Percentiles rank a stretch among this genome's conserved stretches.
Conservation (phyloP, 2,113 vertebrate genomes). For the Hirundichthys speculiger region DNA sequence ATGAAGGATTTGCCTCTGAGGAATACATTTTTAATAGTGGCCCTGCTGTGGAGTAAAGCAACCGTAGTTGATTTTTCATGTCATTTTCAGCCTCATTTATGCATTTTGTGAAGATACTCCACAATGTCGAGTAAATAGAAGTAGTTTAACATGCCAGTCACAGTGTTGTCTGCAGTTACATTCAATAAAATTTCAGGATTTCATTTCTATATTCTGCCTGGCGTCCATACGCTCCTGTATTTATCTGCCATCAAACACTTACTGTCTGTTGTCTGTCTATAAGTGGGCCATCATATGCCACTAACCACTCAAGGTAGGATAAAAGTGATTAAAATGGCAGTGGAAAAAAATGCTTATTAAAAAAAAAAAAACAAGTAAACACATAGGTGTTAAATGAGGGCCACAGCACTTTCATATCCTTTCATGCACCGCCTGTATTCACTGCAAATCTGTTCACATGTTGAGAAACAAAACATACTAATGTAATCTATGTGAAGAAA, state of each 20-base stretch:
- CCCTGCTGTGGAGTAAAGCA: neutral
- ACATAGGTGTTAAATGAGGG: no score
- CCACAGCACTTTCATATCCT: no score
- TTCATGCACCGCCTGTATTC: neutral
- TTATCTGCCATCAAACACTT: constrained; percentile 60
- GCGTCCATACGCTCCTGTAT: constrained; percentile 57
- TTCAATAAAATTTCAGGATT: constrained; percentile 33
- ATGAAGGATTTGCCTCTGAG: constrained; percentile 20
- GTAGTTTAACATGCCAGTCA: constrained; percentile 15
- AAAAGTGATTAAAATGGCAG: no score
- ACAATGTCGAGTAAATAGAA: constrained; percentile 21
- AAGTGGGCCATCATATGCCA: constrained; percentile 12
- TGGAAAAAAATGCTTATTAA: no score
- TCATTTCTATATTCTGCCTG: constrained; percentile 38
- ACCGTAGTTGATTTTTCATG: neutral
- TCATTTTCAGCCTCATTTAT: constrained; percentile 9
- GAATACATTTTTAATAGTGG: constrained; percentile 14
- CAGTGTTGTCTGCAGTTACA: constrained; percentile 35
- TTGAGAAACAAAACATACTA: constrained; percentile 23
- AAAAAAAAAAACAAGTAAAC: no score
- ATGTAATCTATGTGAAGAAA: constrained; percentile 41
- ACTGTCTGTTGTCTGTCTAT: constrained; percentile 31
- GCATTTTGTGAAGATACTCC: neutral
- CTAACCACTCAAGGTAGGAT: constrained; percentile 4
- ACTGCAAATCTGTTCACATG: constrained; percentile 3